These are phyloP conservation scores for Potamilus streckersoni DNA, from an alignment of 1,140 invertebrate species.

Conservation along the genomic window DNA sequence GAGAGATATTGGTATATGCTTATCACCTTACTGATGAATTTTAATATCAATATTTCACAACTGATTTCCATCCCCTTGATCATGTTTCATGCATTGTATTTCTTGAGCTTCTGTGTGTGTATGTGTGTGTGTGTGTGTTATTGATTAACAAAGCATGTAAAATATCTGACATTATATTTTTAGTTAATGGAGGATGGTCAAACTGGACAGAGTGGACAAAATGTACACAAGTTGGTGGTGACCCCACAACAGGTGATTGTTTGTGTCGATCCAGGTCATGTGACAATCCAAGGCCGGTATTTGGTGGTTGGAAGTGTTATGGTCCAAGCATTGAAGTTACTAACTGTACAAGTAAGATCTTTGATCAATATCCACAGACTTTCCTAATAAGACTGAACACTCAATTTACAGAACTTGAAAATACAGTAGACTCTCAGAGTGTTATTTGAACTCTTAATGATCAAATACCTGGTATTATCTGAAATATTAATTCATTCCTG, in stretches of 20 bases:
- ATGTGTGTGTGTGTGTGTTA: no score
- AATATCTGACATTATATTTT: slow-evolving; percentile 27
- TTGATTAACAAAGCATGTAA: no score
- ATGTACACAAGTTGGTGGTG: slow-evolving; percentile 71
- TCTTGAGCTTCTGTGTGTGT: no score
- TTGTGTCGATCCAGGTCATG: slow-evolving; percentile 72
- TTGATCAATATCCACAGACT: background rate
- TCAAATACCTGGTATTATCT: background rate
- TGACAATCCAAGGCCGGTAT: slow-evolving; percentile 56
- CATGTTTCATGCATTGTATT: no score
- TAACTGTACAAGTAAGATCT: slow-evolving; percentile 68
- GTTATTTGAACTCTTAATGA: background rate
- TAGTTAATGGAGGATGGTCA: slow-evolving; percentile 78
- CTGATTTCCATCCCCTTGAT: no score
- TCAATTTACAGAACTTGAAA: background rate
- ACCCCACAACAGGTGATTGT: slow-evolving; percentile 71
- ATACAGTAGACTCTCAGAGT: background rate
- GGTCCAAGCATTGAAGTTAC: slow-evolving; percentile 68
- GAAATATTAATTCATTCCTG: slow-evolving; percentile 33
- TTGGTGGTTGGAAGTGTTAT: slow-evolving; percentile 53
- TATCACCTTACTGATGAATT: no score
- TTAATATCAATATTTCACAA: no score
- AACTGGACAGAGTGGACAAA: slow-evolving; percentile 69
- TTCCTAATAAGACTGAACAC: background rate
- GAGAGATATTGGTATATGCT: no score